These are phyloP conservation scores for Corynorhinus townsendii DNA, from an alignment of 2,113 vertebrate species.

Conservation along the genomic window DNA sequence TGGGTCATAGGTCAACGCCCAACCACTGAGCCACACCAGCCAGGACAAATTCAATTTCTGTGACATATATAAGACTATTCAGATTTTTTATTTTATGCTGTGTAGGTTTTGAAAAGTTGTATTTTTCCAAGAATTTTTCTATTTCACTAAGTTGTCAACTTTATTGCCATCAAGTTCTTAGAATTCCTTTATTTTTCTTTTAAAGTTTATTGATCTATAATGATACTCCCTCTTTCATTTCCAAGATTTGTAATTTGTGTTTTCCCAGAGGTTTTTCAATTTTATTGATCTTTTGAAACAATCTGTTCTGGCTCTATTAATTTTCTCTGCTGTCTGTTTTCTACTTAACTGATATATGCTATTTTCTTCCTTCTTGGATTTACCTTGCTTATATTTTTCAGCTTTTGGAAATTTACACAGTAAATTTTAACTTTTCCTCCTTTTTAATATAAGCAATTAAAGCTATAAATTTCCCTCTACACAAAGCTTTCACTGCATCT, in stretches of 20 bases:
- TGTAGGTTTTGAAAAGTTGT: not conserved
- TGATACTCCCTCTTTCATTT: not conserved
- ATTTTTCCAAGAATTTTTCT: not conserved
- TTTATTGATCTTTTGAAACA: not conserved
- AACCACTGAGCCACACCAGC: too few relatives aligned
- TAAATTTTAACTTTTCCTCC: not conserved
- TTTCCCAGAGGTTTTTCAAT: not conserved
- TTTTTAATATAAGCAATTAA: conserved; percentile 15
- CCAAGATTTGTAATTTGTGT: not conserved
- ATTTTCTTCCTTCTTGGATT: not conserved
- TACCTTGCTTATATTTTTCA: not conserved
- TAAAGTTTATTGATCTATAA: not conserved
- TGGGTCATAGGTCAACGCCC: too few relatives aligned
- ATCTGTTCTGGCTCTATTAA: not conserved
- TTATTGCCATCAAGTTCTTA: not conserved
- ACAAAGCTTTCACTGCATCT: not conserved
- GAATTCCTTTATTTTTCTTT: not conserved
- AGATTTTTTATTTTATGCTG: not conserved
- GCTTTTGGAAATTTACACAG: not conserved
- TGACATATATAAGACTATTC: not conserved
- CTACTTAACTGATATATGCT: not conserved
- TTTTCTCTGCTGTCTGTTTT: not conserved
- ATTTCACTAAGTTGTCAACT: not conserved
- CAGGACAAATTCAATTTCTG: not conserved
- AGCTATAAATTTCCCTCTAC: not conserved